A percentile compares a stretch with the other conserved stretches of the same genome.
Conservation (phyloP, 2,797 vertebrate genomes). For the Sebastes nivosus region DNA sequence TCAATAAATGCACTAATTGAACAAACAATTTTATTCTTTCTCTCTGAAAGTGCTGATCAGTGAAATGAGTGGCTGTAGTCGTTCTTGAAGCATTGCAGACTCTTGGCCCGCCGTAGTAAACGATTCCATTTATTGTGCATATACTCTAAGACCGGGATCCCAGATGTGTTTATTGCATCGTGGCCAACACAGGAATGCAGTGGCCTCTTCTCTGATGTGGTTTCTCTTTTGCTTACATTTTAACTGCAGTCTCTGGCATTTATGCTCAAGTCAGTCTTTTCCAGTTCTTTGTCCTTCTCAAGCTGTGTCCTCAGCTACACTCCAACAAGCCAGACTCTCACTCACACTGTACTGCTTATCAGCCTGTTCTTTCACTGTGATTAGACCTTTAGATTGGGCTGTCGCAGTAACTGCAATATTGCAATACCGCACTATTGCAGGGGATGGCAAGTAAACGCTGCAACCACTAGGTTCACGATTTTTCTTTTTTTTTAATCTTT, state of each 20-base stretch:
- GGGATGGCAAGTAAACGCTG: no score
- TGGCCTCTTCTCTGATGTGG: background rate
- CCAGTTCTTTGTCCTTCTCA: background rate
- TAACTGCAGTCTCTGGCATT: background rate
- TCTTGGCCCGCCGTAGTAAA: background rate
- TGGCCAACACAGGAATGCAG: background rate
- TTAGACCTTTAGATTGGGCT: background rate
- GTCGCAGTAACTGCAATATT: background rate
- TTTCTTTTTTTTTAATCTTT: no score
- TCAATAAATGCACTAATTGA: slow-evolving; percentile 7
- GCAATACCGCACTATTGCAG: no score
- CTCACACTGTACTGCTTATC: background rate
- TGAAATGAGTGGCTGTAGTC: background rate
- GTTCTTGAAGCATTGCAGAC: background rate
- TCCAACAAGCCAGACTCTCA: background rate
- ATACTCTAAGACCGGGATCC: background rate
- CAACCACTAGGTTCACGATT: no score
- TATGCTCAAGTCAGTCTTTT: background rate
- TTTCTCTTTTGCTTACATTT: background rate
- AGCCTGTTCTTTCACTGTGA: background rate
- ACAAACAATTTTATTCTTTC: background rate
- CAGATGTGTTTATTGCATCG: slow-evolving; percentile 21
- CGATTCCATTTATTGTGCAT: background rate
- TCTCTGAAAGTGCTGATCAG: background rate
- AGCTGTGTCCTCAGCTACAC: background rate